Evolutionary conservation across 1,140 invertebrate species (phyloP).

Genomic region (Sesamia nonagrioides): DNA sequence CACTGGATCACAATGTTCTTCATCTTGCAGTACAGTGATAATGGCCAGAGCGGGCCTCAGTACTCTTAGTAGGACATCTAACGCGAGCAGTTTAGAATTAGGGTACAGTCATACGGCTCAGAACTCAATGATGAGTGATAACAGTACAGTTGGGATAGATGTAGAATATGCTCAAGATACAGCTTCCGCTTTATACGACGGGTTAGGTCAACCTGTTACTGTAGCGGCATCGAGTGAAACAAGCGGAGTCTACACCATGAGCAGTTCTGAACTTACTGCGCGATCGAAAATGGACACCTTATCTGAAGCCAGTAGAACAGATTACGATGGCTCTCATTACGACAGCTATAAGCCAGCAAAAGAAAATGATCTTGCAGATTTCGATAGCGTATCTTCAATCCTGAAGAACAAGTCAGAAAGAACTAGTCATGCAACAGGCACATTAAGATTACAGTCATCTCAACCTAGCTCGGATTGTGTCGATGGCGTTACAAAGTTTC

Average conservation of each 20-base stretch:
- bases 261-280: slow-evolving; percentile 90
- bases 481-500: slow-evolving; percentile 78
- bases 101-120: slow-evolving; percentile 94
- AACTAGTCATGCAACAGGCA: slow-evolving; percentile 62
- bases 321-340: slow-evolving; percentile 86
- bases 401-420: slow-evolving; percentile 80
- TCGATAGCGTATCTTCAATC: slow-evolving; percentile 84
- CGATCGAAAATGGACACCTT: slow-evolving; percentile 75
- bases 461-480: slow-evolving; percentile 83
- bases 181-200: slow-evolving; percentile 82
- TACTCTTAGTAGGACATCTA: slow-evolving; percentile 89
- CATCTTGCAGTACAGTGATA: slow-evolving; percentile 94
- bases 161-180: slow-evolving; percentile 88
- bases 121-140: slow-evolving; percentile 92
- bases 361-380: slow-evolving; percentile 83
- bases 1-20: slow-evolving; percentile 93
- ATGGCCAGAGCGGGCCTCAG: slow-evolving; percentile 89
- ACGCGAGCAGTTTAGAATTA: slow-evolving; percentile 92
- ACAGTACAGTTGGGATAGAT: slow-evolving; percentile 86
- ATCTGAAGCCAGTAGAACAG: slow-evolving; percentile 77
- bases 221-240: slow-evolving; percentile 91
- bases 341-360: slow-evolving; percentile 84
- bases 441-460: slow-evolving; percentile 63
- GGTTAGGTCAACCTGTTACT: slow-evolving; percentile 79
- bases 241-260: slow-evolving; percentile 92